Percentiles rank a stretch among this genome's conserved stretches.
These are phyloP conservation scores for Otolemur garnettii DNA, from an alignment of 2,113 vertebrate species.

Conservation along the genomic window DNA sequence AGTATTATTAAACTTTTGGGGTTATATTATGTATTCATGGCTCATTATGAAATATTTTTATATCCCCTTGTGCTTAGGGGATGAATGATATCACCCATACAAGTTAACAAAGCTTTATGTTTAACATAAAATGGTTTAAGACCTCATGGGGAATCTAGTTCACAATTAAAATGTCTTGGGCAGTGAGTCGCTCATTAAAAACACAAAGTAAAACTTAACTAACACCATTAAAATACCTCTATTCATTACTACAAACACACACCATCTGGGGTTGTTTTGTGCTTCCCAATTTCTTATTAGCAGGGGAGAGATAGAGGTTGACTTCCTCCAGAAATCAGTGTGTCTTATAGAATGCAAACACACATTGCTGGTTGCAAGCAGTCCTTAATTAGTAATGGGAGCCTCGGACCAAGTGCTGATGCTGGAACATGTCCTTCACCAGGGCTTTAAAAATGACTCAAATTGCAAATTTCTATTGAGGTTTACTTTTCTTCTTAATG, in stretches of 20 bases:
- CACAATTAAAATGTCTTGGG: conserved; percentile 72
- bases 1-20: conserved; percentile 63
- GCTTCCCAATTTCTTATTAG: conserved; percentile 77
- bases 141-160: conserved; percentile 66
- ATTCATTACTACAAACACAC: conserved; percentile 73
- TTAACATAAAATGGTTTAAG: conserved; percentile 77
- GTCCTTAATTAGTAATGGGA: conserved; percentile 76
- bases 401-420: conserved; percentile 67
- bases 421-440: conserved; percentile 57
- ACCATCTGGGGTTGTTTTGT: conserved; percentile 77
- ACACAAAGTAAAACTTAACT: conserved; percentile 77
- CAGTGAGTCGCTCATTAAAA: conserved; percentile 74
- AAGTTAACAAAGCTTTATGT: conserved; percentile 72
- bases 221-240: conserved; percentile 75
- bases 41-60: conserved; percentile 76
- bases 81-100: conserved; percentile 69
- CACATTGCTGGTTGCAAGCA: conserved; percentile 51
- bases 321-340: conserved; percentile 66
- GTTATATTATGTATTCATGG: conserved; percentile 68
- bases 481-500: conserved; percentile 64
- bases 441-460: conserved; percentile 65
- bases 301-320: conserved; percentile 76
- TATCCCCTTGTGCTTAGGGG: conserved; percentile 48
- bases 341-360: conserved; percentile 66
- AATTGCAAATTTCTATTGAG: conserved; percentile 52